These are phyloP conservation scores for Opisthograptis luteolata DNA, from an alignment of 2,888 invertebrate species.

Conservation along the genomic window DNA sequence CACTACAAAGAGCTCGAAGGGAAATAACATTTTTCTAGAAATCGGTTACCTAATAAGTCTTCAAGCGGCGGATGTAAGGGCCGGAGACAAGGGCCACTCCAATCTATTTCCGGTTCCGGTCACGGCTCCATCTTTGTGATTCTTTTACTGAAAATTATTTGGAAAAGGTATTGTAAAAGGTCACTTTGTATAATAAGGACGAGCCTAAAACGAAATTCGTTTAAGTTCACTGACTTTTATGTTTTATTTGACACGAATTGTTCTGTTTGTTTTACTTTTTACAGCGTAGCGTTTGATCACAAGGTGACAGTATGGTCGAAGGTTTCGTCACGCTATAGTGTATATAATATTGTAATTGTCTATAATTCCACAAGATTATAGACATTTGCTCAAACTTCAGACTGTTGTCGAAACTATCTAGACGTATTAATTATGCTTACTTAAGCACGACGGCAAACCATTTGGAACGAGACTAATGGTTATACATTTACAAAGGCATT, in stretches of 20 bases:
- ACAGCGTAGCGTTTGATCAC: no score
- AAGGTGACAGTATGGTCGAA: no score
- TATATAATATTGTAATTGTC: not conserved
- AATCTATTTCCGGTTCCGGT: constrained; percentile 47
- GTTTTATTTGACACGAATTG: no score
- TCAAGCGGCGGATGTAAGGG: constrained; percentile 35
- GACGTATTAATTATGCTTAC: constrained; percentile 6
- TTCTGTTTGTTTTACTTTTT: no score
- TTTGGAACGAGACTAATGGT: not conserved
- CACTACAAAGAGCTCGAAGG: constrained; percentile 1
- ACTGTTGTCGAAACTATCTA: constrained; percentile 2
- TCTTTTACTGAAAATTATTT: constrained; percentile 24
- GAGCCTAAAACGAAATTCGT: no score
- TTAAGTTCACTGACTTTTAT: no score
- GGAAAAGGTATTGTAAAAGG: constrained; percentile 3
- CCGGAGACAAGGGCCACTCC: constrained; percentile 38
- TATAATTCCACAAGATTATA: not conserved
- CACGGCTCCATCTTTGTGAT: constrained; percentile 40
- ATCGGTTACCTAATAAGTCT: constrained; percentile 34
- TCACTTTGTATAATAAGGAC: no score
- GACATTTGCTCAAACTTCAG: not conserved
- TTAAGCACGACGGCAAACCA: not conserved
- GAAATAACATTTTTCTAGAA: constrained; percentile 26
- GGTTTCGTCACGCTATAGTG: no score
- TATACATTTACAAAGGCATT: not conserved